Percentiles rank a stretch among this genome's conserved stretches.
Conservation (phyloP, 2,113 vertebrate species). For the Glaucomys volans region DNA sequence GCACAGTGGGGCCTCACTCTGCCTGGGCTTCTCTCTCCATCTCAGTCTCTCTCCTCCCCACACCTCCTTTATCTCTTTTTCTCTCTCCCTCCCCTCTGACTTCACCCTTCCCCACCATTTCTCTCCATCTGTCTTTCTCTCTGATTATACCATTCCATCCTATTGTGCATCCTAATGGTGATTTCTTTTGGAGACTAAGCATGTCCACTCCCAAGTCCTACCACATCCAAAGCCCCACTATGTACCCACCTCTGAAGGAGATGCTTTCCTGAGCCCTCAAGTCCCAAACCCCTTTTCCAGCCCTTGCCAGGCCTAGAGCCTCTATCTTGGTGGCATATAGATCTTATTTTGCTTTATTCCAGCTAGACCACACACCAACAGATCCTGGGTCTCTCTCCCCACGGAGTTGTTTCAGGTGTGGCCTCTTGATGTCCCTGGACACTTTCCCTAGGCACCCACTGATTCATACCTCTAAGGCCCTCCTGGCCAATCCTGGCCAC, state of each 20-base stretch:
- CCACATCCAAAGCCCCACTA: neutral
- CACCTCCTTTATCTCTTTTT: neutral
- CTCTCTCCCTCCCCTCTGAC: neutral
- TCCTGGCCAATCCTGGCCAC: neutral
- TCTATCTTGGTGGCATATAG: constrained; percentile 20
- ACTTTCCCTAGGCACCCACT: constrained; percentile 6
- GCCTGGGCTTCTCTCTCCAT: constrained; percentile 70
- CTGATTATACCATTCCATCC: neutral
- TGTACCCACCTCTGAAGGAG: constrained; percentile 43
- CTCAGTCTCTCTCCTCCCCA: constrained; percentile 67
- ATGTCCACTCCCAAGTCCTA: neutral
- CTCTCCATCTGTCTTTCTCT: neutral
- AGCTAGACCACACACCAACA: constrained; percentile 2
- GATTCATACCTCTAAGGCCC: constrained; percentile 35
- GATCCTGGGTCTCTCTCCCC: neutral
- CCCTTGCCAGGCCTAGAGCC: constrained; percentile 45
- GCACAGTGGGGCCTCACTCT: constrained; percentile 74
- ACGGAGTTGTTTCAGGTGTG: neutral
- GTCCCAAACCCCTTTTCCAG: neutral
- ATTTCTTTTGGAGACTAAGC: constrained; percentile 55
- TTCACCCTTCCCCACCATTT: too few relatives aligned
- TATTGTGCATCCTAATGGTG: constrained; percentile 33
- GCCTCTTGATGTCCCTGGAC: neutral
- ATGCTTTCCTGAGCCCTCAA: constrained; percentile 34
- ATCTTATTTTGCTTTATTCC: constrained; percentile 12